phyloP scores from a whole-genome alignment of 2,113 vertebrate species.

The Chloroceryle aenea region DNA sequence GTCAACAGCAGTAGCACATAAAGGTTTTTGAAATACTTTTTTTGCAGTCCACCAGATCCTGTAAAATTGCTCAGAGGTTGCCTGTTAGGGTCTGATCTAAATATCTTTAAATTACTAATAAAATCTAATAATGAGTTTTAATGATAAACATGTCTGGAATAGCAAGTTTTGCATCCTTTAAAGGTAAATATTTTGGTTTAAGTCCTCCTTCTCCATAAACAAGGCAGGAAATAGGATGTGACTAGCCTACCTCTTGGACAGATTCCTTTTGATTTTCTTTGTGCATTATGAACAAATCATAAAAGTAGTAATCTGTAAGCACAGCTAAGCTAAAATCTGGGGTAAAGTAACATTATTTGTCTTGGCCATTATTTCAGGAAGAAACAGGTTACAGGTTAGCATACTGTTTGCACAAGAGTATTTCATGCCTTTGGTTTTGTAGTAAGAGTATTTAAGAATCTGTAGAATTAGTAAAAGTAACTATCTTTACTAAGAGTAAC shows the following conservation, averaged over 20 bases:
- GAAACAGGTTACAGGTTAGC: not conserved
- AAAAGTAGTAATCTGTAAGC: not conserved
- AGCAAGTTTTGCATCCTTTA: not conserved
- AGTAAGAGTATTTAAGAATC: not conserved
- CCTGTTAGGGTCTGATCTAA: not conserved
- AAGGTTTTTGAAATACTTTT: slow-evolving; percentile 38
- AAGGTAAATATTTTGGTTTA: slow-evolving; percentile 33
- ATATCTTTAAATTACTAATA: not conserved
- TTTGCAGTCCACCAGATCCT: slow-evolving; percentile 35
- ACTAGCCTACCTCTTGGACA: not conserved
- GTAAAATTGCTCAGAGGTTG: slow-evolving; percentile 1
- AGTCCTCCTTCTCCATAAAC: not conserved
- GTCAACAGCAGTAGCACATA: slow-evolving; percentile 52
- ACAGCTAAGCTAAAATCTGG: not conserved
- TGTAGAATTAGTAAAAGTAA: slow-evolving; percentile 43
- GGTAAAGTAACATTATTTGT: not conserved
- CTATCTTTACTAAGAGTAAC: slow-evolving; percentile 39
- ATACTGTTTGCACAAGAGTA: not conserved
- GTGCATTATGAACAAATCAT: not conserved
- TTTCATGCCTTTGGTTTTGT: not conserved
- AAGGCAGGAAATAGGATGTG: not conserved
- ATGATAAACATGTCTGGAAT: not conserved
- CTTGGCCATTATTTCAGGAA: not conserved
- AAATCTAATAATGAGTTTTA: not conserved
- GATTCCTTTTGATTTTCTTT: not conserved